Percentiles rank a stretch among this genome's conserved stretches.
Conservation (phyloP, 2,797 vertebrate species). For the Adrianichthys oophorus region DNA sequence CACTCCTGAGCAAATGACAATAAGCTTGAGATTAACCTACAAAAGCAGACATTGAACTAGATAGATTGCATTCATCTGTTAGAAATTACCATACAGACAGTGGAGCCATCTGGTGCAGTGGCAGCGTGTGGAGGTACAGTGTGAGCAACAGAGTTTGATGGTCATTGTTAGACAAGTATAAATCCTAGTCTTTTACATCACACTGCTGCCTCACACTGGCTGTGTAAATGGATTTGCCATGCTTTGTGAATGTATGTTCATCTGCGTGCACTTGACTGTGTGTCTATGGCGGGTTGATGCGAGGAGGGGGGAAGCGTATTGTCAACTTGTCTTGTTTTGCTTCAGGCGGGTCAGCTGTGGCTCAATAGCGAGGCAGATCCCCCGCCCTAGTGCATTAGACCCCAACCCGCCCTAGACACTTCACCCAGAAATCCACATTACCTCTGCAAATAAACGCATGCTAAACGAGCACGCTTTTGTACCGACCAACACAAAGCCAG, state of each 20-base stretch:
- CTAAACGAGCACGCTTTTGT: slow-evolving; percentile 43
- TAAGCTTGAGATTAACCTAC: slow-evolving; percentile 62
- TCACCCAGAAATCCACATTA: slow-evolving; percentile 5
- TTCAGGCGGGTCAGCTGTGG: slow-evolving; percentile 65
- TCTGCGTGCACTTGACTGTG: slow-evolving; percentile 16
- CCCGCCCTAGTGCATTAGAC: background rate
- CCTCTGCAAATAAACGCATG: slow-evolving; percentile 16
- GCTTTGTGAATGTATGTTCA: slow-evolving; percentile 30
- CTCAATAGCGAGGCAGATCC: slow-evolving; percentile 35
- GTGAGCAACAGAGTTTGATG: slow-evolving; percentile 53
- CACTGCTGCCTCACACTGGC: slow-evolving; percentile 52
- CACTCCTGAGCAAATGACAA: slow-evolving; percentile 47
- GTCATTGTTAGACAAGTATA: slow-evolving; percentile 68
- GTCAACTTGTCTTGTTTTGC: slow-evolving; percentile 64
- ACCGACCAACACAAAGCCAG: slow-evolving; percentile 38
- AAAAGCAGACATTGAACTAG: slow-evolving; percentile 66
- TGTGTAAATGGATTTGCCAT: slow-evolving; percentile 76
- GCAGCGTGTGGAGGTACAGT: slow-evolving; percentile 57
- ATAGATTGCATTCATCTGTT: slow-evolving; percentile 72
- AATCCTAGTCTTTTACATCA: slow-evolving; percentile 57
- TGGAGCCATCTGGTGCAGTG: slow-evolving; percentile 65
- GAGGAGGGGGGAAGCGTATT: slow-evolving; percentile 20
- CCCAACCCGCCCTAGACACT: background rate
- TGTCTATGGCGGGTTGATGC: background rate
- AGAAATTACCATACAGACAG: slow-evolving; percentile 69